These are phyloP conservation scores for Beroe ovata DNA, from an alignment of 37 sponge, comb jelly and placozoan genomes.

Conservation along the genomic window DNA sequence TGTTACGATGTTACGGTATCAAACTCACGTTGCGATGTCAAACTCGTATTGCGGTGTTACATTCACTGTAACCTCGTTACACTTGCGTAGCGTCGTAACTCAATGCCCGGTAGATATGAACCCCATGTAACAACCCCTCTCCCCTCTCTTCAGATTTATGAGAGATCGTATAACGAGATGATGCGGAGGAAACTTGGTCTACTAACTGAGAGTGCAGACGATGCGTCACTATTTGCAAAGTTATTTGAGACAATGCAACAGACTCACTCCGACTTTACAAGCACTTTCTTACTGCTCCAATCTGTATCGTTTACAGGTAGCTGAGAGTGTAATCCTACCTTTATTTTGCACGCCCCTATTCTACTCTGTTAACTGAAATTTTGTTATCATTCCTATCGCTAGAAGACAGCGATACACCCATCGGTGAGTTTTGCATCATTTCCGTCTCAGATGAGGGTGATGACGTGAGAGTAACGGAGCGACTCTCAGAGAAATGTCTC, in stretches of 20 bases:
- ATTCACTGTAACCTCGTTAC: too few species aligned
- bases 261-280: slow-evolving; percentile 61
- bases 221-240: not conserved
- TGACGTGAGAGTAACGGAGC: not conserved
- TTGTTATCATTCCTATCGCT: too few species aligned
- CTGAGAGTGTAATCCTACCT: not conserved
- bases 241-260: slow-evolving; percentile 3
- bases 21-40: too few species aligned
- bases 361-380: too few species aligned
- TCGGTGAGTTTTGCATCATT: too few species aligned
- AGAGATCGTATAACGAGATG: not conserved
- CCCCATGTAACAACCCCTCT: too few species aligned
- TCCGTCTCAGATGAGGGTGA: not conserved
- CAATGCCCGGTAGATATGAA: too few species aligned
- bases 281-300: slow-evolving; percentile 25
- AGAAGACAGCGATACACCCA: too few species aligned
- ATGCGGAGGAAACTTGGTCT: slow-evolving; percentile 48
- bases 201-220: not conserved
- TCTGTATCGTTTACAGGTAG: not conserved
- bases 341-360: not conserved
- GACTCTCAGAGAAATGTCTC: slow-evolving; percentile 17
- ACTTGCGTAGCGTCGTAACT: too few species aligned
- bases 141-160: not conserved
- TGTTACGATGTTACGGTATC: too few species aligned
- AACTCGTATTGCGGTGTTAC: too few species aligned